Evolutionary conservation across 2,113 vertebrate species (phyloP).

Genomic region (Rhegmatorhina hoffmannsi): DNA sequence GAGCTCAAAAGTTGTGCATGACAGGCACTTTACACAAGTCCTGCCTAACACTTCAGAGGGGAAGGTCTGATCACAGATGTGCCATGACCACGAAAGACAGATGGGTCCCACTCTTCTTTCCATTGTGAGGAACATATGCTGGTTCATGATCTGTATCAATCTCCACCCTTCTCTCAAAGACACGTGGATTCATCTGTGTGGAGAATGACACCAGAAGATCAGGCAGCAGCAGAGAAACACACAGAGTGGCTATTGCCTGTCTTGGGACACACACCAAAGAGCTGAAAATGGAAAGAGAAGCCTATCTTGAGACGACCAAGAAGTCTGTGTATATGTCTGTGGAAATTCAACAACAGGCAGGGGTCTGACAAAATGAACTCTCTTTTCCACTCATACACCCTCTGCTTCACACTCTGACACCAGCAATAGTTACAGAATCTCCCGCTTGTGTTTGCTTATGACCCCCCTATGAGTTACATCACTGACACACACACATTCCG

Average conservation of each 20-base stretch:
- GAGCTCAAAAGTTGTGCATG: background rate
- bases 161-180: background rate
- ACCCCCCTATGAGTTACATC: background rate
- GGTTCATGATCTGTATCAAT: background rate
- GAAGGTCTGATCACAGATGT: fast-evolving
- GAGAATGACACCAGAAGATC: background rate
- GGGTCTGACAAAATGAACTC: background rate
- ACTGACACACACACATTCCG: background rate
- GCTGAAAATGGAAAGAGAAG: background rate
- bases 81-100: background rate
- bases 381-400: background rate
- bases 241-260: background rate
- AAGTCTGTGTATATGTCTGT: background rate
- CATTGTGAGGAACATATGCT: background rate
- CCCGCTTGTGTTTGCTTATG: background rate
- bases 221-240: background rate
- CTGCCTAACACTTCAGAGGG: background rate
- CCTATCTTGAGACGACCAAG: background rate
- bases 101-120: background rate
- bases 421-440: background rate
- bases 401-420: background rate
- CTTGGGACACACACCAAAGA: background rate
- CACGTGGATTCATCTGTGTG: background rate
- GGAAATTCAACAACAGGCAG: background rate
- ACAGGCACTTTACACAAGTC: background rate